phyloP scores from a whole-genome alignment of 2,797 vertebrate genomes.

The Danio kyathit region DNA sequence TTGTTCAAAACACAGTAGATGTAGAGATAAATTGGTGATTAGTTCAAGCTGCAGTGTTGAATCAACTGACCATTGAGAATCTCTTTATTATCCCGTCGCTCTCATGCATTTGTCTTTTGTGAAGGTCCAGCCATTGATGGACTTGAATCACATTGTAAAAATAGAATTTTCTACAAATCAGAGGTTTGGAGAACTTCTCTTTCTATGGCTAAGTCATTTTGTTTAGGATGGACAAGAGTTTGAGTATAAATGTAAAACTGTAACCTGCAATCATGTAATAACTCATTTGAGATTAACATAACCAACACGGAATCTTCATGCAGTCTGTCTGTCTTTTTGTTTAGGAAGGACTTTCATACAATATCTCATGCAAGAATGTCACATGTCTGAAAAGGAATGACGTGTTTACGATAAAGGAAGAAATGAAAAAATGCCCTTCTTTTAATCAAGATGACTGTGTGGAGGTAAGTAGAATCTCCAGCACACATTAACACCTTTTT shows the following conservation, averaged over 20 bases:
- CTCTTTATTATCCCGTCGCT: too few species aligned
- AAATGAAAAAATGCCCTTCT: slow-evolving; percentile 82
- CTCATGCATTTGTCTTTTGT: too few species aligned
- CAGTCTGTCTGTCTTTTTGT: neutral
- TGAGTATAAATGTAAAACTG: neutral
- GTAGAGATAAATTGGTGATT: too few species aligned
- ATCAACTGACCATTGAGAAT: too few species aligned
- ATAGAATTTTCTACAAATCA: too few species aligned
- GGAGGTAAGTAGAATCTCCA: slow-evolving; percentile 67
- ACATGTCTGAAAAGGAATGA: slow-evolving; percentile 75
- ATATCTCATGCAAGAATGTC: slow-evolving; percentile 82
- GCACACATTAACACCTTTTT: neutral
- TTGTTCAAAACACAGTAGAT: too few species aligned
- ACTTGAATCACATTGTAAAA: too few species aligned
- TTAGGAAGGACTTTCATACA: slow-evolving; percentile 72
- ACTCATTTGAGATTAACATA: slow-evolving; percentile 72
- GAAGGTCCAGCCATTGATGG: too few species aligned
- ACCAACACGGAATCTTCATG: slow-evolving; percentile 73
- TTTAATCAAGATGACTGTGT: slow-evolving; percentile 69
- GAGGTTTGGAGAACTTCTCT: too few species aligned
- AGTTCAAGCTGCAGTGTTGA: too few species aligned
- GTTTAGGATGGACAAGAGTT: neutral
- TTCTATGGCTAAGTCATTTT: too few species aligned
- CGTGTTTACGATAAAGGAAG: slow-evolving; percentile 75
- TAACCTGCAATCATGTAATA: slow-evolving; percentile 48